Percentiles rank a stretch among this genome's conserved stretches.
These are phyloP conservation scores for Arctia plantaginis DNA, from an alignment of 2,888 invertebrate genomes.

Conservation along the genomic window DNA sequence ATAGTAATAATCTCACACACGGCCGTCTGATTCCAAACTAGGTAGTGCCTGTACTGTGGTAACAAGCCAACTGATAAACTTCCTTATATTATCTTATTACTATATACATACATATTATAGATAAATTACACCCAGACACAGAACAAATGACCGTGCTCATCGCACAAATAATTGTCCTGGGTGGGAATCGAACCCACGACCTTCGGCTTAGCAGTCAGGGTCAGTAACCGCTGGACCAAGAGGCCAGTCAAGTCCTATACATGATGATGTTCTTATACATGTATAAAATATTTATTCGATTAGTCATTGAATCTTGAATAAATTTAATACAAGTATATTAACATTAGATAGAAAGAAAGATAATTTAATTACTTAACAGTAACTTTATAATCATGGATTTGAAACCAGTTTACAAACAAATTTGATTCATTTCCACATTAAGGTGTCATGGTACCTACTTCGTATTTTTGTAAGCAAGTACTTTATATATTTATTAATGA, in stretches of 20 bases:
- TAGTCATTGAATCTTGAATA: neutral
- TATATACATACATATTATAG: no score
- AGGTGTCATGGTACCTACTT: neutral
- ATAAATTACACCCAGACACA: no score
- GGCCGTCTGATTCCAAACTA: no score
- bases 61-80: no score
- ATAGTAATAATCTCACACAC: no score
- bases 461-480: neutral
- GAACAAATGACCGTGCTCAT: no score
- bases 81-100: no score
- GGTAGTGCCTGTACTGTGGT: no score
- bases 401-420: neutral
- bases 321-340: neutral
- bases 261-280: neutral
- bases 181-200: no score
- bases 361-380: neutral
- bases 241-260: neutral
- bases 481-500: no score
- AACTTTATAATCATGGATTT: neutral
- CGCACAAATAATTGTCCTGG: no score
- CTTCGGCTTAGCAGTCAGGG: neutral
- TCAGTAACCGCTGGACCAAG: neutral
- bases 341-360: neutral
- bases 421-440: neutral
- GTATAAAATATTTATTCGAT: neutral